These are phyloP conservation scores for Lagenorhynchus albirostris DNA, from an alignment of 2,113 vertebrate genomes.

Conservation along the genomic window DNA sequence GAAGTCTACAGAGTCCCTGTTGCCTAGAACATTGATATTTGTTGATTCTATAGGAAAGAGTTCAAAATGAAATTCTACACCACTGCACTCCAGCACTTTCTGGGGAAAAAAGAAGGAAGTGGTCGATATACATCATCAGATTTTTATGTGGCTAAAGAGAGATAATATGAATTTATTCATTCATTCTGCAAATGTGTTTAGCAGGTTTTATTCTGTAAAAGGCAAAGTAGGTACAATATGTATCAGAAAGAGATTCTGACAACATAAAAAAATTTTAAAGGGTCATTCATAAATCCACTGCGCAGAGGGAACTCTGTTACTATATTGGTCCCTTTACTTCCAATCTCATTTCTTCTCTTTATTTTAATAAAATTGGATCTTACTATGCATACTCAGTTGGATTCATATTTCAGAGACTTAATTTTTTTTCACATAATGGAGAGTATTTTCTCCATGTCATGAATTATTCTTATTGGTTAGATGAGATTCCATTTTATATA, in stretches of 20 bases:
- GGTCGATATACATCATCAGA: not conserved
- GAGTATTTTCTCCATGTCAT: not conserved
- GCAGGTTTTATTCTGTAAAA: not conserved
- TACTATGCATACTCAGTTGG: not conserved
- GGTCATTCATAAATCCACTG: not conserved
- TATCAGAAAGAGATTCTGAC: not conserved
- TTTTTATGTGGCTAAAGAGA: not conserved
- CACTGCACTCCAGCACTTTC: not conserved
- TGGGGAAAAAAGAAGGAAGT: not conserved
- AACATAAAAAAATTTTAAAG: not conserved
- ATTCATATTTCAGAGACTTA: not conserved
- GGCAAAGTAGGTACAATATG: not conserved
- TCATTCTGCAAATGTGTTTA: not conserved
- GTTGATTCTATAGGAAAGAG: not conserved
- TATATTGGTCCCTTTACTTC: not conserved
- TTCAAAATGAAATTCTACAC: not conserved
- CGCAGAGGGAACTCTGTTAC: not conserved
- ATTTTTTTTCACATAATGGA: not conserved
- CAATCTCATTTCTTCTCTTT: not conserved
- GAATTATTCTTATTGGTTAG: not conserved
- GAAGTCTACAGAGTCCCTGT: not conserved
- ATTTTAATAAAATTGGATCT: not conserved
- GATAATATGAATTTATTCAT: not conserved
- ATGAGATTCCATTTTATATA: not conserved
- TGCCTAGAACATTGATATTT: not conserved